Evolutionary conservation across 2,113 vertebrate genomes (phyloP).

Genomic region (Sitta europaea): DNA sequence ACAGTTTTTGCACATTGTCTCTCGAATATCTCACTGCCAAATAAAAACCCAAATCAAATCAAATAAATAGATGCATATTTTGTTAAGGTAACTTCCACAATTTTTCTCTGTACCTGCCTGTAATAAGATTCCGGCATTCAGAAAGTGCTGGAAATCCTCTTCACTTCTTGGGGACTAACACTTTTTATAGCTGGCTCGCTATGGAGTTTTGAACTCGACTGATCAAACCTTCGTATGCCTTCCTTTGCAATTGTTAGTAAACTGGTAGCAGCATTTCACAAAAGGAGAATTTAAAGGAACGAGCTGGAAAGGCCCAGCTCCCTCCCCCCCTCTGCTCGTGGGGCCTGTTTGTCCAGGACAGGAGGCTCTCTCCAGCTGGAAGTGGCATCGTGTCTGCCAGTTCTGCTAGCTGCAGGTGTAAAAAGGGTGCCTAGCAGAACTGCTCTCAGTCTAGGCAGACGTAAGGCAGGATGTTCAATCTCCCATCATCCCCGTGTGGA

Average conservation of each 20-base stretch:
- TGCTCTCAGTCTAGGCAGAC: slow-evolving; percentile 89
- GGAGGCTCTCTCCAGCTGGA: slow-evolving; percentile 65
- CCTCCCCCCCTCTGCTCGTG: slow-evolving; percentile 42
- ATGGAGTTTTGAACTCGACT: slow-evolving; percentile 74
- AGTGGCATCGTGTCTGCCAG: slow-evolving; percentile 67
- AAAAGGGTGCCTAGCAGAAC: slow-evolving; percentile 62
- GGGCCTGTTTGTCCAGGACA: slow-evolving; percentile 62
- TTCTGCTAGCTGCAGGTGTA: slow-evolving; percentile 75
- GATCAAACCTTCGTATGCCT: slow-evolving; percentile 67
- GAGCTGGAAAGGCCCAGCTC: slow-evolving; percentile 49
- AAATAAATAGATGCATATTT: slow-evolving; percentile 93
- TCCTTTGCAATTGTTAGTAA: slow-evolving; percentile 81
- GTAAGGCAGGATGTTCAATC: slow-evolving; percentile 92
- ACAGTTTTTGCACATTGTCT: slow-evolving; percentile 70
- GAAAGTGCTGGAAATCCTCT: slow-evolving; percentile 65
- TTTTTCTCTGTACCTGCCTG: slow-evolving; percentile 73
- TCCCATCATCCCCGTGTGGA: slow-evolving; percentile 86
- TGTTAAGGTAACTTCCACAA: slow-evolving; percentile 83
- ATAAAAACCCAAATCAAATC: slow-evolving; percentile 78
- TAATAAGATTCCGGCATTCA: slow-evolving; percentile 65
- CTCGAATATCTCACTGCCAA: slow-evolving; percentile 68
- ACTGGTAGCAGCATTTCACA: slow-evolving; percentile 90
- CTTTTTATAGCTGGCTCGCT: slow-evolving; percentile 74
- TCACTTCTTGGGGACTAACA: slow-evolving; percentile 66
- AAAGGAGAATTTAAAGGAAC: slow-evolving; percentile 71